A percentile compares a stretch with the other conserved stretches of the same genome.
Evolutionary conservation across 1,140 invertebrate species (phyloP).

Genomic region (Drosophila micromelanica): DNA sequence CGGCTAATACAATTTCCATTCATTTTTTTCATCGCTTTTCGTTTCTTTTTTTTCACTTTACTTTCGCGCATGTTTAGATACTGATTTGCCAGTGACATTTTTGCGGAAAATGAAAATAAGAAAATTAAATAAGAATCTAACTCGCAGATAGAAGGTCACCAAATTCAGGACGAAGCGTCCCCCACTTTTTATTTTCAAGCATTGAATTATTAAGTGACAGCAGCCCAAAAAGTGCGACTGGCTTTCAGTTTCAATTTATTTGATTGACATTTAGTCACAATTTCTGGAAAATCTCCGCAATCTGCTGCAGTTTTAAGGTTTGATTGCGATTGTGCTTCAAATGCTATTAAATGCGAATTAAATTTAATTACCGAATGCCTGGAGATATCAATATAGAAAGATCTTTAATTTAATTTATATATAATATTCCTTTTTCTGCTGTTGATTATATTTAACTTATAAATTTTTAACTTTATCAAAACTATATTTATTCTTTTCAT

Average conservation of each 20-base stretch:
- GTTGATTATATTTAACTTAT: too few relatives aligned
- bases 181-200: constrained; percentile 24
- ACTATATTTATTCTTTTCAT: neutral
- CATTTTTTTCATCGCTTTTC: constrained; percentile 56
- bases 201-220: constrained; percentile 78
- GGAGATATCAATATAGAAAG: neutral
- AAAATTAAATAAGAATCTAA: constrained; percentile 31
- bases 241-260: constrained; percentile 64
- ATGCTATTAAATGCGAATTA: constrained; percentile 63
- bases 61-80: constrained; percentile 11
- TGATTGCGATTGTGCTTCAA: constrained; percentile 26
- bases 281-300: constrained; percentile 44
- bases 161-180: constrained; percentile 39
- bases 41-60: constrained; percentile 41
- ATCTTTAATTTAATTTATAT: too few relatives aligned
- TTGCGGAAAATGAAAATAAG: constrained; percentile 21
- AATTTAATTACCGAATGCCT: constrained; percentile 57
- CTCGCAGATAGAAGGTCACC: constrained; percentile 21
- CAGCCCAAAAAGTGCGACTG: constrained; percentile 37
- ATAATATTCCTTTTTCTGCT: too few relatives aligned
- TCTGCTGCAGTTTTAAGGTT: constrained; percentile 8
- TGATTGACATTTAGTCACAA: constrained; percentile 51
- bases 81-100: constrained; percentile 66
- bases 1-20: constrained; percentile 69
- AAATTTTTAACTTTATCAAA: too few relatives aligned